These are phyloP conservation scores for Chrysolina haemoptera DNA, from an alignment of 2,888 invertebrate species.

Conservation along the genomic window DNA sequence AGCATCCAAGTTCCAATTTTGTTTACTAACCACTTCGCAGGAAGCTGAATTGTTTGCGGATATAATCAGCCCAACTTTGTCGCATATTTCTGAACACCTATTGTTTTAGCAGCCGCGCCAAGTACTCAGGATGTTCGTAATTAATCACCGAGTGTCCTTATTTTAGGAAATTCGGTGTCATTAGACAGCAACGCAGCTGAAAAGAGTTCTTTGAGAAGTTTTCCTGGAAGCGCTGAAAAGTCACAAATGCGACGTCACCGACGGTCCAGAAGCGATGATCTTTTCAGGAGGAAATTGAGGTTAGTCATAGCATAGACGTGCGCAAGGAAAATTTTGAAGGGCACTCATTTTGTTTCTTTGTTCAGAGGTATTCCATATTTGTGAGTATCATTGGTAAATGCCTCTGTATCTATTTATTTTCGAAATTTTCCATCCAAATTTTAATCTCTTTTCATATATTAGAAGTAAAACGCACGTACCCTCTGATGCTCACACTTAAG, in stretches of 20 bases:
- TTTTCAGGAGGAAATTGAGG: constrained; percentile 61
- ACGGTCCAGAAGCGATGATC: constrained; percentile 61
- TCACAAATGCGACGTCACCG: constrained; percentile 46
- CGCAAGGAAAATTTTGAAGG: constrained; percentile 4
- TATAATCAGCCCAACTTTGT: too few relatives aligned
- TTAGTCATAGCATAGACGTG: constrained; percentile 18
- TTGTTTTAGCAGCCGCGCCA: not conserved
- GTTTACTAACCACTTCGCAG: too few relatives aligned
- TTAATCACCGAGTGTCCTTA: constrained; percentile 20
- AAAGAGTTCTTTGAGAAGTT: constrained; percentile 13
- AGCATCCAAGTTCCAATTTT: too few relatives aligned
- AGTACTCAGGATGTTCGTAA: not conserved
- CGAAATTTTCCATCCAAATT: too few relatives aligned
- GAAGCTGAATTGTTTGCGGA: too few relatives aligned
- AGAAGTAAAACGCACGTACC: too few relatives aligned
- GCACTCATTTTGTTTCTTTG: not conserved
- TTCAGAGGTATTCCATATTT: too few relatives aligned
- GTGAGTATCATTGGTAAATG: too few relatives aligned
- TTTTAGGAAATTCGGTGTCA: constrained; percentile 28
- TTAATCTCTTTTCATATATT: too few relatives aligned
- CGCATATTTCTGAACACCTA: not conserved
- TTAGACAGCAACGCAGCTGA: constrained; percentile 7
- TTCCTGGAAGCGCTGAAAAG: not conserved
- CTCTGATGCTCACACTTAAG: too few relatives aligned
- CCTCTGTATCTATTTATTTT: too few relatives aligned